Base-by-base conservation (phyloP, 2,113 vertebrate genomes). In the Hippopotamus amphibius region DNA sequence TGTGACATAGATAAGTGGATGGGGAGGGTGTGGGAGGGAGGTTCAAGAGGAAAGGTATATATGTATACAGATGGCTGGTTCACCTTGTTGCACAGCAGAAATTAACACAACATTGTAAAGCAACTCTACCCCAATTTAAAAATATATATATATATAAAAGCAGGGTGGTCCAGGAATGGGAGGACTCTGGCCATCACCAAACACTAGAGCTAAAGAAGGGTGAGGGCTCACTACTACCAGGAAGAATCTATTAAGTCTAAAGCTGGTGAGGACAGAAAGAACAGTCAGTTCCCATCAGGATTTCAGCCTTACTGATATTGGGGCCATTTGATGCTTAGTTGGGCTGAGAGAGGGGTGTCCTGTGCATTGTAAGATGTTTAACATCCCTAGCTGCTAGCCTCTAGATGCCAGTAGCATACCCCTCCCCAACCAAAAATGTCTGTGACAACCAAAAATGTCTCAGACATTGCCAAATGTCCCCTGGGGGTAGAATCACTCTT, bases 201-300 rank as follows among this genome's bases (percentile, higher is more conserved):
- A 82, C 16, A 93, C 37, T 46, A 72, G 48, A 48, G 63, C 79
- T 53, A 87, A 84, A 71, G 28, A 53, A 95, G 46, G 8, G 26
- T 0, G 16, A 94, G 28, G 61, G 13, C 15, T 57, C 57, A 90
- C 66, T 92, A 57, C 37, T 63, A 41, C 19, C 5, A 16, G 83
- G 72, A 96, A 72, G 72, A 97, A 95, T 28, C 79, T 50, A 90
- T 61, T 90, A 81, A 53, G 71, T 66, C 66, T 84, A 94, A 89
- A 88, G 37, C 65, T 7, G 1, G 24, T 63, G 48, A 95, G 63
- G 13, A 76, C n/a, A 37, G 50, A 83, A 96, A 87, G 24, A 92
- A 71, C 55, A 96, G 48, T 86, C 80, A 63, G 17, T 97, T 92
- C 79, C 69, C 63, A 71, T n/a, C 8, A 90, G 59, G 28, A 37